Percentiles rank a stretch among this genome's conserved stretches.
These are phyloP conservation scores for Neodiprion virginianus DNA, from an alignment of 1,140 invertebrate species.

Conservation along the genomic window DNA sequence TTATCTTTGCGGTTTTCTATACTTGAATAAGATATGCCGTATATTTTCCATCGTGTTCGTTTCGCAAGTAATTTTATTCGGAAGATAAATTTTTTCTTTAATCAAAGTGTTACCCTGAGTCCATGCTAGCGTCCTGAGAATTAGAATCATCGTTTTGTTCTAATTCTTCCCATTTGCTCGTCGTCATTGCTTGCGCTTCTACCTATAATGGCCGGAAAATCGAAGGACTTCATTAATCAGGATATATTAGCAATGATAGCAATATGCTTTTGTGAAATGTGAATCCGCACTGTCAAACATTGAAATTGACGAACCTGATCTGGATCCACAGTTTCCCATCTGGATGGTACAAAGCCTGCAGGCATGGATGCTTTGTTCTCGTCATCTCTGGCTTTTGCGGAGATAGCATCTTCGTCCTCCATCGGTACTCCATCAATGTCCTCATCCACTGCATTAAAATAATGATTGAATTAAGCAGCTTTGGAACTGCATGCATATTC, in stretches of 20 bases:
- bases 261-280: no score
- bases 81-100: no score
- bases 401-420: conserved; percentile 60
- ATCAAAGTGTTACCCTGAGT: conserved; percentile 49
- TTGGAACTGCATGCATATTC: no score
- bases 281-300: neutral
- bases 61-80: no score
- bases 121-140: conserved; percentile 59
- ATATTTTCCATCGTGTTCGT: no score
- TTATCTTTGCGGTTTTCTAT: no score
- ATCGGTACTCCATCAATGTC: conserved; percentile 86
- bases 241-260: neutral
- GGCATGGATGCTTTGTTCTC: conserved; percentile 57
- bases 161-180: conserved; percentile 85
- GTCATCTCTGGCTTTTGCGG: conserved; percentile 46
- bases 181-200: conserved; percentile 88
- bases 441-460: conserved; percentile 71
- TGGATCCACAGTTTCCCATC: conserved; percentile 95
- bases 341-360: conserved; percentile 83
- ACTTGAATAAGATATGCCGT: no score
- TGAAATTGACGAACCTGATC: conserved; percentile 65
- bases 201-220: conserved; percentile 48
- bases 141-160: conserved; percentile 65
- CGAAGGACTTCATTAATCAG: neutral
- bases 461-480: conserved; percentile 13